phyloP scores from a whole-genome alignment of 2,113 vertebrate genomes.

The Odocoileus virginianus region DNA sequence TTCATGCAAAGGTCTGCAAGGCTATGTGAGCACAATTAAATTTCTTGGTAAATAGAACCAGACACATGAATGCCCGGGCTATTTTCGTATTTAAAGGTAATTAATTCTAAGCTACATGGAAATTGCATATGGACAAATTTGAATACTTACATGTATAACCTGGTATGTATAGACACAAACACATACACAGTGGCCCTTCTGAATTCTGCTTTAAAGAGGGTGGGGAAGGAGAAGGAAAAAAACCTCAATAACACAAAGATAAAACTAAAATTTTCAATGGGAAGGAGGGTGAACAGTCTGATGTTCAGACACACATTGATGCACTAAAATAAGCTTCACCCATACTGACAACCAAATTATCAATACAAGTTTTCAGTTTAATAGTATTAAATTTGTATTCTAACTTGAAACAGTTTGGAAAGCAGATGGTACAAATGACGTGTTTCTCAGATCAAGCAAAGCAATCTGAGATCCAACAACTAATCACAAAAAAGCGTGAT shows the following conservation, averaged over 20 bases:
- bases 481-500: slow-evolving; percentile 1
- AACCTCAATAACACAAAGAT: neutral
- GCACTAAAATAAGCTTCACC: neutral
- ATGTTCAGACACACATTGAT: neutral
- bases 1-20: slow-evolving; percentile 67
- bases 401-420: slow-evolving; percentile 30
- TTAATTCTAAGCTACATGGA: slow-evolving; percentile 60
- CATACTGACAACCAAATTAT: slow-evolving; percentile 34
- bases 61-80: slow-evolving; percentile 56
- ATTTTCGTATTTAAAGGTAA: slow-evolving; percentile 68
- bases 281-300: neutral
- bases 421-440: slow-evolving; percentile 35
- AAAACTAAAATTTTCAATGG: neutral
- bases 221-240: neutral
- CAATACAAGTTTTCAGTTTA: neutral
- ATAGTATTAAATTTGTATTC: slow-evolving; percentile 43
- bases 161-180: neutral
- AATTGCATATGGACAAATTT: slow-evolving; percentile 48
- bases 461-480: neutral
- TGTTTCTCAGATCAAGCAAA: slow-evolving; percentile 33
- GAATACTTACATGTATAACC: neutral
- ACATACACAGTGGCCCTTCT: neutral
- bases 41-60: slow-evolving; percentile 67
- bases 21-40: slow-evolving; percentile 65
- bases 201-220: neutral